These are phyloP conservation scores for Clunio marinus DNA, from an alignment of 2,888 invertebrate species.

Conservation along the genomic window DNA sequence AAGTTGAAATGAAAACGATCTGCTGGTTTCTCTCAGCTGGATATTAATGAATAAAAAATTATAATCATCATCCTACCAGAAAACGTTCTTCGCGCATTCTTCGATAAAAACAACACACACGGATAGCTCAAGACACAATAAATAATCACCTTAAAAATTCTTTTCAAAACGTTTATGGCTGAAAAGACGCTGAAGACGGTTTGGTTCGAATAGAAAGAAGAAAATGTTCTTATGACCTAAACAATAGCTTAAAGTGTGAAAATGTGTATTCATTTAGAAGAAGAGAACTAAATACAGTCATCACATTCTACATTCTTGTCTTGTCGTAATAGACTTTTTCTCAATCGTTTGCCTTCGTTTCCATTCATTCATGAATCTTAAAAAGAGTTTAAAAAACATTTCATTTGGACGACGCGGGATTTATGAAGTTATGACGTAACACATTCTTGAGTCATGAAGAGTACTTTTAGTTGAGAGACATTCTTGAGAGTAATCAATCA, in stretches of 20 bases:
- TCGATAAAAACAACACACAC: background rate
- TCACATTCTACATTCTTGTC: constrained; percentile 5
- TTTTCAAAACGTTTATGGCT: background rate
- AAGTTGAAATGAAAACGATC: background rate
- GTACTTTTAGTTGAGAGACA: too few species aligned
- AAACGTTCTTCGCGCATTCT: constrained; percentile 1
- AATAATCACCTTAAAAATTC: constrained; percentile 33
- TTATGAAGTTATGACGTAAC: too few species aligned
- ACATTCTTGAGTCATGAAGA: too few species aligned
- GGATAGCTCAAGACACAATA: constrained; percentile 25
- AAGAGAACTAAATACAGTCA: constrained; percentile 31
- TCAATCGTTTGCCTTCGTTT: too few species aligned
- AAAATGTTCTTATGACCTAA: constrained; percentile 20
- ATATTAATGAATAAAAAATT: constrained; percentile 39
- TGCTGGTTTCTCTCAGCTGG: constrained; percentile 30
- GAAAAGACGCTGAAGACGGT: background rate
- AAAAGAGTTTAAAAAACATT: too few species aligned
- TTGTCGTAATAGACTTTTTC: too few species aligned
- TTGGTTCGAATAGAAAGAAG: background rate
- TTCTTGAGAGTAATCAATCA: too few species aligned
- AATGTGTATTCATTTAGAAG: constrained; percentile 22
- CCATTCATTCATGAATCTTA: too few species aligned
- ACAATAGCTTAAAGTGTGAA: constrained; percentile 38
- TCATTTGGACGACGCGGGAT: too few species aligned
- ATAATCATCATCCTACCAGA: constrained; percentile 34